phyloP scores from a whole-genome alignment of 2,797 vertebrate genomes.

The Aselliscus stoliczkanus region DNA sequence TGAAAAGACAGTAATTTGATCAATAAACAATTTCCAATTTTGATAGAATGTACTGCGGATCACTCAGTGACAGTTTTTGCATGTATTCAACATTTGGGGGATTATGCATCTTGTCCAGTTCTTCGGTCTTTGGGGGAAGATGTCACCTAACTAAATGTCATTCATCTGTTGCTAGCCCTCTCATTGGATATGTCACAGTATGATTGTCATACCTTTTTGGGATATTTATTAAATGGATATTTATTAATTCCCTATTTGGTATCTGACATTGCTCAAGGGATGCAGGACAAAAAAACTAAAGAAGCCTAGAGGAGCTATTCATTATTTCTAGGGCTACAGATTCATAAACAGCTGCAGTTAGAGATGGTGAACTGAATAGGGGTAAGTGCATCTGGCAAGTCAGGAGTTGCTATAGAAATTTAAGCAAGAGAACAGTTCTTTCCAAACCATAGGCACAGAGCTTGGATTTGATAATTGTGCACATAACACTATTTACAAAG shows the following conservation, averaged over 20 bases:
- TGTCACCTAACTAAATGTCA: too few species aligned
- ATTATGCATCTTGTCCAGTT: background rate
- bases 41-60: background rate
- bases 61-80: background rate
- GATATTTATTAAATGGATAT: background rate
- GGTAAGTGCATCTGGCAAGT: background rate
- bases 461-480: background rate
- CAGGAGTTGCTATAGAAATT: background rate
- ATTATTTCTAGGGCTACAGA: background rate
- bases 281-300: background rate
- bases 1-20: background rate
- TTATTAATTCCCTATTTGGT: background rate
- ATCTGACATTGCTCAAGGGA: background rate
- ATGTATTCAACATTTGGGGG: background rate
- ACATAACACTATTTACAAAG: background rate
- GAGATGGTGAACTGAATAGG: background rate
- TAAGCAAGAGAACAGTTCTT: background rate
- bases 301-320: background rate
- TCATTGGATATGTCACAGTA: background rate
- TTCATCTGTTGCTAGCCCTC: background rate
- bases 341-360: background rate
- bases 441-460: background rate
- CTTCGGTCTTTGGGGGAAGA: background rate
- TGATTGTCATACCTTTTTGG: background rate
- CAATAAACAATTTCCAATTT: background rate